Evolutionary conservation across 2,888 invertebrate genomes (phyloP).

Genomic region (Diogma glabrata): DNA sequence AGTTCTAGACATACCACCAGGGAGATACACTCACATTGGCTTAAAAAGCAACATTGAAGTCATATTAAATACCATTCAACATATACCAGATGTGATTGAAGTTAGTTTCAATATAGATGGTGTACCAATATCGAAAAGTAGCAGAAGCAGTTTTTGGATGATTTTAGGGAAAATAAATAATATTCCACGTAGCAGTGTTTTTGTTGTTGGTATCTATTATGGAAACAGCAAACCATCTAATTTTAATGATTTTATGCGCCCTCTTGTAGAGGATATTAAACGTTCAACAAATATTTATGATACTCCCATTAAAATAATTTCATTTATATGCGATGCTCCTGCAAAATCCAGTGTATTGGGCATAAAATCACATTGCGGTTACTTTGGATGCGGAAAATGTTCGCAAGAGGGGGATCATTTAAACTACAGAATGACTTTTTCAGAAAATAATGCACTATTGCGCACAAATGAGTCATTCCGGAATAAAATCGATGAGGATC

Average conservation of each 20-base stretch:
- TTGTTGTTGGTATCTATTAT: too few species aligned
- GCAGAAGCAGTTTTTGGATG: too few species aligned
- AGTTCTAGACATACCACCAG: background rate
- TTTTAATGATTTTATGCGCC: background rate
- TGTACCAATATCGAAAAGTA: constrained; percentile 11
- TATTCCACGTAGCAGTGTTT: too few species aligned
- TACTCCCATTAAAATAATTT: constrained; percentile 9
- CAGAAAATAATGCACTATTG: constrained; percentile 3
- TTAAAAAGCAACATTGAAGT: background rate
- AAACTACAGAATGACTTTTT: constrained; percentile 14
- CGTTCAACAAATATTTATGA: constrained; percentile 11
- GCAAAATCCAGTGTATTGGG: constrained; percentile 13
- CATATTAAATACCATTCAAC: background rate
- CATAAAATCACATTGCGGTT: constrained; percentile 13
- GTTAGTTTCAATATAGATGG: constrained; percentile 13
- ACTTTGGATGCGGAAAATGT: constrained; percentile 15
- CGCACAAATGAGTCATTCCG: constrained; percentile 11
- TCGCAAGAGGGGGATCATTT: constrained; percentile 14
- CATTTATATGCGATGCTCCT: constrained; percentile 15
- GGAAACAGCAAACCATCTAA: background rate
- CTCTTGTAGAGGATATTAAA: constrained; percentile 4
- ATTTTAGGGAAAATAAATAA: too few species aligned
- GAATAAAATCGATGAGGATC: constrained; percentile 16
- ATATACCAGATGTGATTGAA: background rate
- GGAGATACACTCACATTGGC: background rate